Percentiles rank a stretch among this genome's conserved stretches.
Conservation (phyloP, 2,113 vertebrate species). For the Herpetotheres cachinnans region DNA sequence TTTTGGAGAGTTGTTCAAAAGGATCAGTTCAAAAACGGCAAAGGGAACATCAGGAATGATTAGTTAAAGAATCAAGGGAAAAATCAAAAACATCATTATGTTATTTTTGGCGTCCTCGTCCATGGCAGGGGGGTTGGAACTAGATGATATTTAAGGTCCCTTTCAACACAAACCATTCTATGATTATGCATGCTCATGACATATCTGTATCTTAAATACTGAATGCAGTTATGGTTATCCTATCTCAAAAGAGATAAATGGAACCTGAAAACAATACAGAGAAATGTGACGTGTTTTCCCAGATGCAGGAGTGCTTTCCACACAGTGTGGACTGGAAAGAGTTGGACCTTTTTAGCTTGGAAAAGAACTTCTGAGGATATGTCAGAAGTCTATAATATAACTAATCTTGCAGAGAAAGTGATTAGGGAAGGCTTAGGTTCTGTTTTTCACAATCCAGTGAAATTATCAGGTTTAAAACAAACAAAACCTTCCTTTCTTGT, state of each 20-base stretch:
- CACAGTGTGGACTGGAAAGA: background rate
- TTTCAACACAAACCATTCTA: no score
- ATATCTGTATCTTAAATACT: background rate
- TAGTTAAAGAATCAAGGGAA: background rate
- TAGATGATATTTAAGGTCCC: no score
- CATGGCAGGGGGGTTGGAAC: no score
- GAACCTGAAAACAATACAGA: background rate
- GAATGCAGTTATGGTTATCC: background rate
- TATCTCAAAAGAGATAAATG: background rate
- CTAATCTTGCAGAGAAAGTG: background rate
- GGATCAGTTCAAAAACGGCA: background rate
- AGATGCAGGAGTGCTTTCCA: background rate
- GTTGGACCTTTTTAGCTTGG: background rate
- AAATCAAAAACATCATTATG: background rate
- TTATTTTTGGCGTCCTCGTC: background rate
- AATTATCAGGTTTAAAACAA: background rate
- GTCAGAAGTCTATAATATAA: background rate
- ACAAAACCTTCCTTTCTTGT: background rate
- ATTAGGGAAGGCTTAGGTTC: background rate
- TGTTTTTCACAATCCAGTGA: background rate
- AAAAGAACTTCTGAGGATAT: background rate
- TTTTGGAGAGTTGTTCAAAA: background rate
- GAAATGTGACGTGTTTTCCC: background rate
- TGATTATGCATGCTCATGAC: background rate
- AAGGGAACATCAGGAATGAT: background rate